phyloP scores from a whole-genome alignment of 2,888 invertebrate genomes.

The Lochmaea crataegi region DNA sequence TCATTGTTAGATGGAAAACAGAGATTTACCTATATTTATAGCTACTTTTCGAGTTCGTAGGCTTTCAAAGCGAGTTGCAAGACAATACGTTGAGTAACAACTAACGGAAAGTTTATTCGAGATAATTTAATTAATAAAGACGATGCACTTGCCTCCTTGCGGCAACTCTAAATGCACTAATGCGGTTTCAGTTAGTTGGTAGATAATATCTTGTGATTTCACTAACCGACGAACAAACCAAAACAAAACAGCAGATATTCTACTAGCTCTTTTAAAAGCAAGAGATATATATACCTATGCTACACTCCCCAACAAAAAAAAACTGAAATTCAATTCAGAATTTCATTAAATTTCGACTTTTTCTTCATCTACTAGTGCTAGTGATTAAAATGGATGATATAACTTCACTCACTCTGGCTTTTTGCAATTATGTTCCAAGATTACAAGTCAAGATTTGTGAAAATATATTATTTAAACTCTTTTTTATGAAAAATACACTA shows the following conservation, averaged over 20 bases:
- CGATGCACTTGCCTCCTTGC: constrained; percentile 4
- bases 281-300: background rate
- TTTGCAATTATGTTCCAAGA: no score
- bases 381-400: no score
- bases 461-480: no score
- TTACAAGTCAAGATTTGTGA: no score
- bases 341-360: no score
- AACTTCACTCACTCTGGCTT: no score
- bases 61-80: background rate
- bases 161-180: constrained; percentile 2
- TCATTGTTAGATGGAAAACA: no score
- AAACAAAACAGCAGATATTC: background rate
- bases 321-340: no score
- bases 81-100: constrained; percentile 3
- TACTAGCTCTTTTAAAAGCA: background rate
- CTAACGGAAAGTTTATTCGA: constrained; percentile 5
- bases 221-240: background rate
- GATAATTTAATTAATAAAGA: constrained; percentile 6
- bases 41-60: constrained; percentile 4
- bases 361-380: no score
- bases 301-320: no score
- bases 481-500: no score
- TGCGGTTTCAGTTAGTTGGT: constrained; percentile 3
- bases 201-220: constrained; percentile 12
- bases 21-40: no score